phyloP scores from a whole-genome alignment of 2,113 vertebrate species.

The Lepus europaeus region DNA sequence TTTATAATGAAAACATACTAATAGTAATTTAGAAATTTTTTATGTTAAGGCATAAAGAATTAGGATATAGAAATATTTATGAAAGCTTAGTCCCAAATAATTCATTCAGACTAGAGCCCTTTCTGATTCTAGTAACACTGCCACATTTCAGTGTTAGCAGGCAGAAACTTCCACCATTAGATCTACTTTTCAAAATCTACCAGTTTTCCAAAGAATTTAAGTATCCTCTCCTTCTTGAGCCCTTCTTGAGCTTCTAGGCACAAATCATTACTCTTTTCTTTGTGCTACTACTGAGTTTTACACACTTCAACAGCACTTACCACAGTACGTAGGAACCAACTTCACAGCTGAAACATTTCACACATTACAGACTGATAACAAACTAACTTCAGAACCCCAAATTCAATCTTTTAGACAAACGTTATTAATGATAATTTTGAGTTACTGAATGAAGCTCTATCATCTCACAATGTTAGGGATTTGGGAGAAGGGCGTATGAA shows the following conservation, averaged over 20 bases:
- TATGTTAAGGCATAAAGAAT: neutral
- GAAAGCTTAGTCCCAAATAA: neutral
- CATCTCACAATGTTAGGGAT: neutral
- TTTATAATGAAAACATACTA: constrained; percentile 10
- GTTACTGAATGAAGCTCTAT: neutral
- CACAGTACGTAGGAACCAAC: neutral
- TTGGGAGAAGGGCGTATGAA: neutral
- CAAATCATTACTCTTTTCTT: neutral
- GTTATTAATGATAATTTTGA: neutral
- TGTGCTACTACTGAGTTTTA: neutral
- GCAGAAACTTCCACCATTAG: neutral
- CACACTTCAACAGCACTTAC: neutral
- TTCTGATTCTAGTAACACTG: neutral
- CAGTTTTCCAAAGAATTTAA: neutral
- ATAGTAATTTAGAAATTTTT: neutral
- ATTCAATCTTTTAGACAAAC: neutral
- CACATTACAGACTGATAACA: neutral
- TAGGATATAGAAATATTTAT: neutral
- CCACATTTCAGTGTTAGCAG: neutral
- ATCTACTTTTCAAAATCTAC: neutral
- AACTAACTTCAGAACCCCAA: neutral
- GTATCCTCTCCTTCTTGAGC: neutral
- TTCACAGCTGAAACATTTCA: neutral
- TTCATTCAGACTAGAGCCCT: neutral
- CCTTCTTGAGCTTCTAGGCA: neutral